Conservation (phyloP, 2,797 vertebrate genomes). For the Limnodromus scolopaceus region DNA sequence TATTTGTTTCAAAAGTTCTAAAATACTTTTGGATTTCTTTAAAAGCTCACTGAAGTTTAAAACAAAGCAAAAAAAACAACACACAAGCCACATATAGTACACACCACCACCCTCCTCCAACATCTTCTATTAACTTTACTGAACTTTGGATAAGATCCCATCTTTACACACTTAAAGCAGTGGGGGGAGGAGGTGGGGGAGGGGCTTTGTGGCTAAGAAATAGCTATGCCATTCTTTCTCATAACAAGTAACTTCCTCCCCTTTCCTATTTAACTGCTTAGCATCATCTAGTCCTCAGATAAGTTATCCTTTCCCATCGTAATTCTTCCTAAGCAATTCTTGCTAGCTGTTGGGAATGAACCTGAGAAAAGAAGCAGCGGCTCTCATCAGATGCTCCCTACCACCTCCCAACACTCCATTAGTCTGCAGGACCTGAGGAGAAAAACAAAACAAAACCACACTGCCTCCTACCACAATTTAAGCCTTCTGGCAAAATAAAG, state of each 20-base stretch:
- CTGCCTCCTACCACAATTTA: not conserved
- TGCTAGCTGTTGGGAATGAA: not conserved
- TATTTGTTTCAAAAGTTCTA: not conserved
- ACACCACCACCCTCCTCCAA: not conserved
- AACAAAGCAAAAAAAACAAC: not conserved
- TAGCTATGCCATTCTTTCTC: not conserved
- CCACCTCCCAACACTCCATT: not conserved
- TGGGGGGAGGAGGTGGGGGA: no score
- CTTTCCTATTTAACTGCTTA: not conserved
- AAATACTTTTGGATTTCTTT: not conserved
- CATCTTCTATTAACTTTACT: not conserved
- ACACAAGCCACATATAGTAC: not conserved
- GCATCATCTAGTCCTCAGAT: not conserved
- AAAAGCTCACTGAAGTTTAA: not conserved
- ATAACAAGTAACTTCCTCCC: not conserved
- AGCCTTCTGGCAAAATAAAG: not conserved
- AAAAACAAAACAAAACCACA: not conserved
- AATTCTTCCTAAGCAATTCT: not conserved
- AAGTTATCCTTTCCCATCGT: not conserved
- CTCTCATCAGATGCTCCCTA: not conserved
- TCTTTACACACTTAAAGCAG: not conserved
- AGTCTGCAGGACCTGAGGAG: not conserved
- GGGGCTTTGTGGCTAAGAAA: fast-evolving
- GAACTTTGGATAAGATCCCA: not conserved
- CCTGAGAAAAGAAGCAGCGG: not conserved